Conservation (phyloP, 2,113 vertebrate species). For the Tachycineta bicolor region DNA sequence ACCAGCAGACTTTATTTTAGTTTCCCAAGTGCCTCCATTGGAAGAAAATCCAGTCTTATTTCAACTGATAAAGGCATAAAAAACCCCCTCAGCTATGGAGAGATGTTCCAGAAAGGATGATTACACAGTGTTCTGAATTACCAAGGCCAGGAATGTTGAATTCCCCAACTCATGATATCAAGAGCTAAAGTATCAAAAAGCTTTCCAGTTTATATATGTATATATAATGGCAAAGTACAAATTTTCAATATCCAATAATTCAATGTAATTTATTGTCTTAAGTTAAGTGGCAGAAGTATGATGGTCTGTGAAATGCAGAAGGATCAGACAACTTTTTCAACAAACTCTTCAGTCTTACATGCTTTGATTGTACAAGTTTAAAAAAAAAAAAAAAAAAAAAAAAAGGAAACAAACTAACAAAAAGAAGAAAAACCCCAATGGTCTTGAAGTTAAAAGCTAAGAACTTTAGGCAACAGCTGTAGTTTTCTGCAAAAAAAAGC, state of each 20-base stretch:
- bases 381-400: too few species aligned
- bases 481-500: background rate
- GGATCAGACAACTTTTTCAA: background rate
- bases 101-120: background rate
- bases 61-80: background rate
- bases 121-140: background rate
- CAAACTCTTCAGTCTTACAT: background rate
- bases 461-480: background rate
- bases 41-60: background rate
- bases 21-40: background rate
- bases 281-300: background rate
- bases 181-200: background rate
- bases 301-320: background rate
- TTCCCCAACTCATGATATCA: background rate
- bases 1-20: background rate
- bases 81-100: accelerated
- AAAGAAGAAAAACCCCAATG: accelerated
- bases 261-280: background rate
- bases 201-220: background rate
- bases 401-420: background rate
- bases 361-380: background rate
- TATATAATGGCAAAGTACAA: background rate
- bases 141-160: background rate
- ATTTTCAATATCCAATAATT: too few species aligned
- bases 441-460: background rate